phyloP scores from a whole-genome alignment of 2,888 invertebrate species.

The Aphodius granarius region DNA sequence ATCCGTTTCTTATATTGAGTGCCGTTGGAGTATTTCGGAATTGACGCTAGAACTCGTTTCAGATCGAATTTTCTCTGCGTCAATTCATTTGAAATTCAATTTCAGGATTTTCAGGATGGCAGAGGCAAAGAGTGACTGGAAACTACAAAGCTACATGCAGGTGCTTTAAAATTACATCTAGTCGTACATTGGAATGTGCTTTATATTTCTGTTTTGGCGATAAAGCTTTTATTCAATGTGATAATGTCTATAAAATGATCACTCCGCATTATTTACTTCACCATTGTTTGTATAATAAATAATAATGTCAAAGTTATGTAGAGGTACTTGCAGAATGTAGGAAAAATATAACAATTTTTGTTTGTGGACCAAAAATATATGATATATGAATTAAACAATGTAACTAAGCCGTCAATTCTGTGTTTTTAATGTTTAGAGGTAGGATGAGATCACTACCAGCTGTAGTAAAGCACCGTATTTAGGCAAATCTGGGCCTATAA shows the following conservation, averaged over 20 bases:
- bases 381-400: not conserved
- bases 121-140: too few species aligned
- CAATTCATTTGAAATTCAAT: not conserved
- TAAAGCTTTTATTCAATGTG: too few species aligned
- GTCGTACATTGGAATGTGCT: too few species aligned
- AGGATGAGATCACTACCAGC: not conserved
- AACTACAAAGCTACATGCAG: not conserved
- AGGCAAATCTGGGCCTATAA: too few species aligned
- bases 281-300: not conserved
- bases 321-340: too few species aligned
- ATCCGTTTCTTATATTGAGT: not conserved
- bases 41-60: not conserved
- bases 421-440: not conserved
- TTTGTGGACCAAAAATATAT: not conserved
- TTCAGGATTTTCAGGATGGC: not conserved
- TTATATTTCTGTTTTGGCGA: too few species aligned
- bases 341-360: not conserved
- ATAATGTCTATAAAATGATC: too few species aligned
- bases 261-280: not conserved
- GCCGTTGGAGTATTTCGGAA: not conserved
- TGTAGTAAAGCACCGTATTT: not conserved
- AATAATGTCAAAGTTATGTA: too few species aligned
- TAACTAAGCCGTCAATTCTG: not conserved
- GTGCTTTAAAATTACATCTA: not conserved
- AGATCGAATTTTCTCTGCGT: not conserved